These are phyloP conservation scores for Mactromeris polynyma DNA, from an alignment of 2,888 invertebrate genomes.

Conservation along the genomic window DNA sequence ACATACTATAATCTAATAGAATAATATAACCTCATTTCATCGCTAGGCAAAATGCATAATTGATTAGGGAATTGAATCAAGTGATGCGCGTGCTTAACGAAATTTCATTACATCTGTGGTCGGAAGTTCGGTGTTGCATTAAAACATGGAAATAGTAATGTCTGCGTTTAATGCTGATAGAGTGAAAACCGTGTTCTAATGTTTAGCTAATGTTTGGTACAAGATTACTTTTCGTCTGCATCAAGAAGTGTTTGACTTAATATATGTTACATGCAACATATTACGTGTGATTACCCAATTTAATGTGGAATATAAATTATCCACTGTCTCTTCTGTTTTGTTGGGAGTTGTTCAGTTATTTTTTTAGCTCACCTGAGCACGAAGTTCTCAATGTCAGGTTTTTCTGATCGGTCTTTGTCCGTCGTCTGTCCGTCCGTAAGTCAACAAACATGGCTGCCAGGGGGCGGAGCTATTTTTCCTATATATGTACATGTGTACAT, in stretches of 20 bases:
- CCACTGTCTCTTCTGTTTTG: too few species aligned
- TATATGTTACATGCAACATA: background rate
- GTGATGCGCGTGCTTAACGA: background rate
- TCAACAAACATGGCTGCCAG: too few species aligned
- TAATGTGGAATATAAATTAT: too few species aligned
- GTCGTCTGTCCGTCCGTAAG: too few species aligned
- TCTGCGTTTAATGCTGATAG: background rate
- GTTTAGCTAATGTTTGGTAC: background rate
- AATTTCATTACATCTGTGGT: background rate
- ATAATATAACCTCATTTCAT: background rate
- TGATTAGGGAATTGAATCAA: background rate
- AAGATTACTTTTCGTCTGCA: background rate
- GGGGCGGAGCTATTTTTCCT: too few species aligned
- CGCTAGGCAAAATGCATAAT: background rate
- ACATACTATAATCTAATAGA: background rate
- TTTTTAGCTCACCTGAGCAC: too few species aligned
- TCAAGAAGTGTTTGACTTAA: background rate
- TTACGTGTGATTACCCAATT: too few species aligned
- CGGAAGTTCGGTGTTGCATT: background rate
- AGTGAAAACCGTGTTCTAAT: background rate
- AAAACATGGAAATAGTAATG: background rate
- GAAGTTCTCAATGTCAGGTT: too few species aligned
- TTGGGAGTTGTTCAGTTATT: too few species aligned
- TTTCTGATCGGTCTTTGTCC: too few species aligned
- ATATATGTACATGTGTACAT: too few species aligned